Evolutionary conservation across 2,113 vertebrate species (phyloP), one percentile per base, ranked within the genome.

Genomic region (Pachycephala philippinensis): DNA sequence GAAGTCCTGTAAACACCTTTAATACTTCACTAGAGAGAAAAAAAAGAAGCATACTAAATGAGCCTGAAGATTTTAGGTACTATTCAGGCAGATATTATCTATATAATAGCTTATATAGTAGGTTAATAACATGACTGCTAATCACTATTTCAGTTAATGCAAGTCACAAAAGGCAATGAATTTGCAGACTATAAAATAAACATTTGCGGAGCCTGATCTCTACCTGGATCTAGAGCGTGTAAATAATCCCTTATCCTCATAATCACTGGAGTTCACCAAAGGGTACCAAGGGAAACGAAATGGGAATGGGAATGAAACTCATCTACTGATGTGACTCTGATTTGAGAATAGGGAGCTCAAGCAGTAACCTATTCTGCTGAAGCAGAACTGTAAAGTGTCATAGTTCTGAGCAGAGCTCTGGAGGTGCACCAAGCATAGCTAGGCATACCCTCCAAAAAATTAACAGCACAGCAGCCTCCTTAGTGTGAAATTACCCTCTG

Each of bases 131-230:
- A 49, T 61, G 74, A 53, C 63, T 94, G 47, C 69, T 96, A 96
- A 91, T 89, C 87, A 74, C 63, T 68, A 15, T 30, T 90, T 84
- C 27, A 86, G 57, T 96, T 89, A 96, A 96, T 91, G n/a, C 24
- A 86, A 93, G 91, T 90, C 60, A 59, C 63, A 95, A 71, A 75
- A 93, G 53, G 28, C 45, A 93, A 91, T 86, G 91, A 77, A 94
- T 95, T 86, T 95, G 60, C 59, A 76, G 85, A 91, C 79, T 70
- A 86, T 84, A 94, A 96, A 93, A 84, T 78, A 94, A 95, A 87
- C 5, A 50, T 90, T 95, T 95, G 52, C 44, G 92, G 42, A 91
- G 21, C 60, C 75, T 94, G 77, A 96, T 95, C 54, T 57, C 37
- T 93, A 65, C 60, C 57, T 89, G 45, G 35, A 93, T 90, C n/a